Conservation (phyloP, 2,113 vertebrate species). For the Zeus faber region DNA sequence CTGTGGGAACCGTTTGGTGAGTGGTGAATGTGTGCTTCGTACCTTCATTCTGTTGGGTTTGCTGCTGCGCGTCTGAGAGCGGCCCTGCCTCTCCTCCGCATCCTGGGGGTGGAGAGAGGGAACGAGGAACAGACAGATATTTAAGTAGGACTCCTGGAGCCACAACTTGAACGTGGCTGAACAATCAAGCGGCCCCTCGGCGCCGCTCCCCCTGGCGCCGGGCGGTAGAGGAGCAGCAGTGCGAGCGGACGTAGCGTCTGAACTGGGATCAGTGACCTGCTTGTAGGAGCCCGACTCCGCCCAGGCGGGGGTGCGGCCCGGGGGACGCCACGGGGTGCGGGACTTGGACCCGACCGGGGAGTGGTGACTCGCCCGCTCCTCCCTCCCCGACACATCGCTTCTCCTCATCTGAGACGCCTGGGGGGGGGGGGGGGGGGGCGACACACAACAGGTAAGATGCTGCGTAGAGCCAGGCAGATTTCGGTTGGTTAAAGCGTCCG, state of each 20-base stretch:
- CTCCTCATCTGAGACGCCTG: conserved; percentile 38
- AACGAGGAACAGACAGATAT: too few species aligned
- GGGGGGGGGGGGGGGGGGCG: too few species aligned
- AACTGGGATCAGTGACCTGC: too few species aligned
- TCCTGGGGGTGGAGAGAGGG: conserved; percentile 75
- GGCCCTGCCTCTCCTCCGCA: conserved; percentile 60
- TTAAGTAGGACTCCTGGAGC: conserved; percentile 33
- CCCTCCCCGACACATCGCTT: conserved; percentile 67
- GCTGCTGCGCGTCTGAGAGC: conserved; percentile 75
- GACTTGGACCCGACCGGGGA: conserved; percentile 72
- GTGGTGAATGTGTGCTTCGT: conserved; percentile 72
- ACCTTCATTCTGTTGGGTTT: conserved; percentile 80
- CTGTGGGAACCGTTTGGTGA: conserved; percentile 71
- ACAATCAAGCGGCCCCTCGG: too few species aligned
- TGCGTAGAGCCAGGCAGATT: too few species aligned
- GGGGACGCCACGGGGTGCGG: conserved; percentile 87
- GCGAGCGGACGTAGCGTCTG: too few species aligned
- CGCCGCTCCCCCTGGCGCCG: too few species aligned
- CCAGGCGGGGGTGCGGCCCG: conserved; percentile 79
- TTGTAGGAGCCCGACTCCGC: conserved; percentile 64
- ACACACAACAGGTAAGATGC: too few species aligned
- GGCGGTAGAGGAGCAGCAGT: not conserved
- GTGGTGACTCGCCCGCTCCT: conserved; percentile 60
- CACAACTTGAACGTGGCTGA: not conserved
- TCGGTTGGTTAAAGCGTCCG: too few species aligned